Evolutionary conservation across 2,113 vertebrate genomes (phyloP).

Genomic region (Ondatra zibethicus): DNA sequence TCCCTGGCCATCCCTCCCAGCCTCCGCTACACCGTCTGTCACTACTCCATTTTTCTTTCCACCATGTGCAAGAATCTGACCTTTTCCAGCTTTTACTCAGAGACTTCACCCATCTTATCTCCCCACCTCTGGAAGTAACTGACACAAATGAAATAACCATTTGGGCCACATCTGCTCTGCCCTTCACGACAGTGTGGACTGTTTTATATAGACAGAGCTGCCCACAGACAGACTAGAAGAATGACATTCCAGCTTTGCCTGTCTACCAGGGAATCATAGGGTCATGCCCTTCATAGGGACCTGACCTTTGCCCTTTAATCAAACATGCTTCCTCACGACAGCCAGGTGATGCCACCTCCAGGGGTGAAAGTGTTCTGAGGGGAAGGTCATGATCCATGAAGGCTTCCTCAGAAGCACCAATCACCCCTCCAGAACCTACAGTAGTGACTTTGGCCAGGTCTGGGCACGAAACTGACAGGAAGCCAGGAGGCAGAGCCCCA

Average conservation of each 20-base stretch:
- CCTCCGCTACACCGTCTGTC: background rate
- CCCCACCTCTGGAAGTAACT: background rate
- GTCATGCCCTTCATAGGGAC: background rate
- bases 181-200: background rate
- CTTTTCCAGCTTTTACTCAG: background rate
- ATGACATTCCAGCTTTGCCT: background rate
- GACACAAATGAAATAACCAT: background rate
- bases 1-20: fast-evolving
- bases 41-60: background rate
- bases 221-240: background rate
- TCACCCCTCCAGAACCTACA: background rate
- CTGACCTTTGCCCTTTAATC: background rate
- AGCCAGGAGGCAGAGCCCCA: background rate
- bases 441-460: fast-evolving
- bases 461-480: background rate
- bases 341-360: background rate
- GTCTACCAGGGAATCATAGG: background rate
- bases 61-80: background rate
- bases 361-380: background rate
- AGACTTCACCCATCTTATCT: background rate
- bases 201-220: background rate
- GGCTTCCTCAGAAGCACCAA: background rate
- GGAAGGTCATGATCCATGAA: background rate
- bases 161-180: background rate
- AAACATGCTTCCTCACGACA: background rate